Evolutionary conservation across 2,888 invertebrate species (phyloP), one percentile per base, ranked within the genome.

Genomic region (Sisyra nigra): DNA sequence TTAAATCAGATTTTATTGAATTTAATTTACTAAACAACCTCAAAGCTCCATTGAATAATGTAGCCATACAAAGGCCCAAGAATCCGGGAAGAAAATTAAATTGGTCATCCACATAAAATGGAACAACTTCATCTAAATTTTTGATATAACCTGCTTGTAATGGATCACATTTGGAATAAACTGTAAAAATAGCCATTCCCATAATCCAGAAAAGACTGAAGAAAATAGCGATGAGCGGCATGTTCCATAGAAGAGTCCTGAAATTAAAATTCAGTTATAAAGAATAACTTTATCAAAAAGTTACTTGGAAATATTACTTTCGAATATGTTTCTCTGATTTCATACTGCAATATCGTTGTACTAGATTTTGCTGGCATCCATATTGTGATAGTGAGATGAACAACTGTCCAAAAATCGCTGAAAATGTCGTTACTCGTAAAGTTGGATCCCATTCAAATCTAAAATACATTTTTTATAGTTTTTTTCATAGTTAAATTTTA

Each of bases 101-200:
- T 56, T 85, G 80, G 58, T 93, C 88, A 62, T 88, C 84, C 2
- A 93, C 87, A 59, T 86, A 94, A 57, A 85, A 86, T 0, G 93
- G 88, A 41, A 88, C 65, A 40, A 89, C 80, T 58, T 87, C 86
- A 65, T 89, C 89, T 47, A 77, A 76, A 43, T 83, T 83, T 15
- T 74, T 68, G 31, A 84, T 87, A 47, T 74, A 75, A 1, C 81
- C 82, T 3, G 79, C 67, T 38, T 72, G 68, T 34, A 80, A 63
- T 0, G 92, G 92, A 63, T 93, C 91, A 55, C 92, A 93, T 54
- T 73, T 67, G 15, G 76, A 72, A 59, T 92, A 92, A 35, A 81
- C 74, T 1, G 89, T 79, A 55, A 84, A 92, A 41, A 91, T 72
- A 0, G 85, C 82, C 79, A 91, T 82, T 19, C 92, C 92, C 1